These are phyloP conservation scores for Copidosoma aretas DNA, from an alignment of 2,888 invertebrate genomes.

Conservation along the genomic window DNA sequence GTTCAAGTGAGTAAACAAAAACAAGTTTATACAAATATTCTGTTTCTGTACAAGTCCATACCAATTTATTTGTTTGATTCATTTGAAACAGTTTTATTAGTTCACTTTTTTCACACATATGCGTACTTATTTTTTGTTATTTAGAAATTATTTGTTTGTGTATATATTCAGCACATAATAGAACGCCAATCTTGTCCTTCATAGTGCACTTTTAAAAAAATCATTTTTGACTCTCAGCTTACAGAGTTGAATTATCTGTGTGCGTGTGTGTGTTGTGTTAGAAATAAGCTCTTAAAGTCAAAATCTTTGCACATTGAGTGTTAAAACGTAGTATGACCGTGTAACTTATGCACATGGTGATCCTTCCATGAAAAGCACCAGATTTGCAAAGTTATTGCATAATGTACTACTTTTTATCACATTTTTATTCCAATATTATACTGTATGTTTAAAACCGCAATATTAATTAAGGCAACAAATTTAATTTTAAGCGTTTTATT, in stretches of 20 bases:
- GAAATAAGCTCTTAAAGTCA: too few species aligned
- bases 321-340: too few species aligned
- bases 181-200: conserved; percentile 2
- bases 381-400: too few species aligned
- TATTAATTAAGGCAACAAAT: too few species aligned
- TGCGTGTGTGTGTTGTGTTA: too few species aligned
- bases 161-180: conserved; percentile 23
- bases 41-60: conserved; percentile 21
- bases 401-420: conserved; percentile 1
- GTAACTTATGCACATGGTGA: too few species aligned
- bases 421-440: conserved; percentile 24
- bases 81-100: conserved; percentile 18
- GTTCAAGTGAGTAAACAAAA: conserved; percentile 65
- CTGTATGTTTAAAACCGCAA: background rate
- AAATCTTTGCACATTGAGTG: too few species aligned
- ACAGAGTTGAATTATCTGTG: too few species aligned
- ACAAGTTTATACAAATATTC: background rate
- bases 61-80: conserved; percentile 26
- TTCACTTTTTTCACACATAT: conserved; percentile 15
- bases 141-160: too few species aligned
- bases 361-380: too few species aligned
- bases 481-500: conserved; percentile 31
- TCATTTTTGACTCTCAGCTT: background rate
- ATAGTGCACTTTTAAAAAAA: conserved; percentile 16
- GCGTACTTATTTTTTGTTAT: conserved; percentile 19